Base-by-base conservation (phyloP, 1,140 invertebrate species). In the Lasioglossum albipes region DNA sequence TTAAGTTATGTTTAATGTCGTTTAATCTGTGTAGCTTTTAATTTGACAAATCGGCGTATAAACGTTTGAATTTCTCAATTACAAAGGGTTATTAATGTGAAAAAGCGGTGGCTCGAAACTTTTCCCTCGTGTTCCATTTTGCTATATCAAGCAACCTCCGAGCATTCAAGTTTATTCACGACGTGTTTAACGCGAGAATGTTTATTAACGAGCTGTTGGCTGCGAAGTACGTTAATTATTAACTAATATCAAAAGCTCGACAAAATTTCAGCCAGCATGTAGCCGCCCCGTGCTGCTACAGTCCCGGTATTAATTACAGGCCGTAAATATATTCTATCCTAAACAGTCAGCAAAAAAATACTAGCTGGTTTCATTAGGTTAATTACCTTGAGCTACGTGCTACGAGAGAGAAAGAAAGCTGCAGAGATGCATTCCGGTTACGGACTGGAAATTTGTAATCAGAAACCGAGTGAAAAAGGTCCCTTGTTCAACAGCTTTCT, bases 341-440 rank as follows among this genome's bases (percentile, higher is more conserved):
- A 54, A 36, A 65, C 36, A 27, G 52, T 18, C 22, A 16, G 66
- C 41, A 22, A 67, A 36, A 36, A 67, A 45, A n/a, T n/a, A 22
- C 13, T 16, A 13, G 16, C 13, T 12, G 18, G 22, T 54, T 70
- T 45, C 54, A 31, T 77, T 31, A 64, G 27, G 27, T 75, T 80
- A 80, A 80, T 80, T 80, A 80, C 74, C 54, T 74, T 74, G n/a
- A 13, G 36, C 16, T 13, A 45, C 52, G 45, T 42, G 22, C 31
- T 49, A 12, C 7, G 36, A 20, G 7, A 20, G 7, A n/a, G n/a
- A 66, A 45, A 10, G 3, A 57, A 18, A 27, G 10, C 10, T 2
- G 42, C 10, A 49, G 42, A 49, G 12, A 13, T 49, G 42, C 42
- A 10, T n/a, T 10, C 66, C 45, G 42, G 10, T 49, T 67, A 16